Conservation (phyloP, 1,140 invertebrate species). For the Drosophila santomea region DNA sequence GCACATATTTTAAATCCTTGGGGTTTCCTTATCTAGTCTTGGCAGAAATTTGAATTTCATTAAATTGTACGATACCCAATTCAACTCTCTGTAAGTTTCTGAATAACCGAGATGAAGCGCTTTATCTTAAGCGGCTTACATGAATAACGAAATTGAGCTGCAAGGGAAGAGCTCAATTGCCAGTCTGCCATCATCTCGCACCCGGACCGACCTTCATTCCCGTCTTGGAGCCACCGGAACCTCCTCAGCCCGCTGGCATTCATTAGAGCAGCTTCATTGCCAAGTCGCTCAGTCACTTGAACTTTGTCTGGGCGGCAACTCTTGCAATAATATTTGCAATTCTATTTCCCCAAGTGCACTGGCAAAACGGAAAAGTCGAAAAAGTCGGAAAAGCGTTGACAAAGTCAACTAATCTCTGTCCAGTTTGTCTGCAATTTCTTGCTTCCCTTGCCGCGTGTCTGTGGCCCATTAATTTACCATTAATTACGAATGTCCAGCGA, state of each 20-base stretch:
- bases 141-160: constrained; percentile 31
- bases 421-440: constrained; percentile 19
- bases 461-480: constrained; percentile 37
- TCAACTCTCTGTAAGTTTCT: constrained; percentile 14
- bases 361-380: not conserved
- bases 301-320: constrained; percentile 44
- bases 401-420: constrained; percentile 43
- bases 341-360: constrained; percentile 21
- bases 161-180: constrained; percentile 18
- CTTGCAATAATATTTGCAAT: constrained; percentile 42
- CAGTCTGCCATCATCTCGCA: constrained; percentile 17
- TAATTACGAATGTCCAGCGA: constrained; percentile 48
- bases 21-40: too few relatives aligned
- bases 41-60: too few relatives aligned
- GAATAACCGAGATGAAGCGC: constrained; percentile 7
- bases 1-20: too few relatives aligned
- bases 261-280: constrained; percentile 51
- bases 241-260: constrained; percentile 4
- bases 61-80: not conserved
- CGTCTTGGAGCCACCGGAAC: not conserved
- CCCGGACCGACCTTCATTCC: constrained; percentile 2
- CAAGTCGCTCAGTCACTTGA: constrained; percentile 47
- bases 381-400: constrained; percentile 30
- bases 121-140: constrained; percentile 31
- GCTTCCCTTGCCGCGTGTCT: constrained; percentile 24